phyloP scores from a whole-genome alignment of 1,140 invertebrate species.

The Plectrocnemia conspersa region DNA sequence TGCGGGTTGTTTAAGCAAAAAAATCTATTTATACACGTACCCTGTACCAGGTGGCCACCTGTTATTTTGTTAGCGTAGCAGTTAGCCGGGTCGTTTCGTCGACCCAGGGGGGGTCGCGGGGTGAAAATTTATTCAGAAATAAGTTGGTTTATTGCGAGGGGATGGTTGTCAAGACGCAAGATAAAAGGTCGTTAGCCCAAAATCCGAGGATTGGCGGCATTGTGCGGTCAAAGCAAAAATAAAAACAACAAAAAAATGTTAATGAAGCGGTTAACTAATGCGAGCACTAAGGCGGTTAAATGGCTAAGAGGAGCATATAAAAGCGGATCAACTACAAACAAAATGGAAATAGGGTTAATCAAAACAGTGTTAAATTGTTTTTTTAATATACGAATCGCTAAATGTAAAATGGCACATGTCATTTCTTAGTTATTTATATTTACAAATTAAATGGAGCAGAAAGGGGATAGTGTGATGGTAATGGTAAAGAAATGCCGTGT shows the following conservation, averaged over 20 bases:
- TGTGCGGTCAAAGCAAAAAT: background rate
- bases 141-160: slow-evolving; percentile 1
- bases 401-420: too few species aligned
- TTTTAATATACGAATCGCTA: too few species aligned
- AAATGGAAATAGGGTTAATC: too few species aligned
- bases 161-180: background rate
- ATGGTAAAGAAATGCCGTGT: too few species aligned
- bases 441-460: too few species aligned
- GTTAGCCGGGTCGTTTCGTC: slow-evolving; percentile 39
- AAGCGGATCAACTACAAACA: too few species aligned
- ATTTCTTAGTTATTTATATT: too few species aligned
- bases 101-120: slow-evolving; percentile 27
- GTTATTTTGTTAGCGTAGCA: slow-evolving; percentile 35
- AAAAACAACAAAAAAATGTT: background rate
- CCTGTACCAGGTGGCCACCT: slow-evolving; percentile 78
- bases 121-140: slow-evolving; percentile 10
- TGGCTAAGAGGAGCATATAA: too few species aligned
- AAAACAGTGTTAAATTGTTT: too few species aligned
- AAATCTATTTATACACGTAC: slow-evolving; percentile 59
- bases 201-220: background rate
- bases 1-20: slow-evolving; percentile 37
- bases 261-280: too few species aligned
- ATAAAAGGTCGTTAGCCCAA: slow-evolving; percentile 6
- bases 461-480: too few species aligned
- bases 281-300: too few species aligned